These are phyloP conservation scores for Aphelinus atriplicis DNA, from an alignment of 1,140 invertebrate species.

Conservation along the genomic window DNA sequence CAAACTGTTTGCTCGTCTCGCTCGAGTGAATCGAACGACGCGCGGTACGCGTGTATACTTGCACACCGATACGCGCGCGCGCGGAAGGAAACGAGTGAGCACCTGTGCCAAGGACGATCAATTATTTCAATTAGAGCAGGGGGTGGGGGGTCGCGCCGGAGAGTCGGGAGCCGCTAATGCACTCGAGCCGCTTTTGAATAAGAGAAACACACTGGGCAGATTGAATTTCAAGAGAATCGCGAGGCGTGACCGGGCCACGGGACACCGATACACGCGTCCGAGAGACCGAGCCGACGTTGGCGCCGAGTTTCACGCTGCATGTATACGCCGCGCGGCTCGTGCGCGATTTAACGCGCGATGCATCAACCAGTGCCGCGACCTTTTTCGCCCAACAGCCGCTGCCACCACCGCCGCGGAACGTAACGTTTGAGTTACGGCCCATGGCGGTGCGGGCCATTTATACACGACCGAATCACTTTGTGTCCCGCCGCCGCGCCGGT, in stretches of 20 bases:
- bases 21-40: not conserved
- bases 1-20: conserved; percentile 22
- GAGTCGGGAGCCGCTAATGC: conserved; percentile 33
- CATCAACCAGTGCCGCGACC: too few species aligned
- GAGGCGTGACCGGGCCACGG: not conserved
- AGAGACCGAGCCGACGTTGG: not conserved
- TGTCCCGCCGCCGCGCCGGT: too few species aligned
- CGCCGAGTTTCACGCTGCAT: too few species aligned
- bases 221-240: conserved; percentile 3
- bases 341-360: not conserved
- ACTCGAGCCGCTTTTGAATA: conserved; percentile 47
- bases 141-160: not conserved
- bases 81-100: not conserved
- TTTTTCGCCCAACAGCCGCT: too few species aligned
- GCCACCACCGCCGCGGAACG: too few species aligned
- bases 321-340: not conserved
- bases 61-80: too few species aligned
- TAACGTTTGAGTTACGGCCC: too few species aligned
- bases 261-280: not conserved
- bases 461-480: too few species aligned
- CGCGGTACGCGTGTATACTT: not conserved
- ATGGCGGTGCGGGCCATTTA: too few species aligned
- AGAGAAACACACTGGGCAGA: conserved; percentile 34
- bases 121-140: conserved; percentile 38
- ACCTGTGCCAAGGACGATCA: conserved; percentile 30